Conservation (phyloP, 2,888 invertebrate species). For the Helleia helle region DNA sequence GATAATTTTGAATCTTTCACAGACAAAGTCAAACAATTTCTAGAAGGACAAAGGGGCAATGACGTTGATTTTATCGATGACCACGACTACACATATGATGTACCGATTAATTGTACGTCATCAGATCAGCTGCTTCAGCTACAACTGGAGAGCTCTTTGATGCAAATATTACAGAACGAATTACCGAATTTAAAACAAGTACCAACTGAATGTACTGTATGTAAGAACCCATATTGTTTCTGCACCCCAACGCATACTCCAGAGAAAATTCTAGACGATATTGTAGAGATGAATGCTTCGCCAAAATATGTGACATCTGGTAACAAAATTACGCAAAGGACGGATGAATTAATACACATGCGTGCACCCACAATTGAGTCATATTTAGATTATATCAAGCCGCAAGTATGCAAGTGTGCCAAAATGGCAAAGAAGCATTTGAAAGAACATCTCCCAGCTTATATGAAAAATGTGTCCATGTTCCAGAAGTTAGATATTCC, state of each 20-base stretch:
- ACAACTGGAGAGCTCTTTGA: constrained; percentile 47
- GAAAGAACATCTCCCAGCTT: constrained; percentile 45
- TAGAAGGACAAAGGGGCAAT: constrained; percentile 36
- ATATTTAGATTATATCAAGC: constrained; percentile 37
- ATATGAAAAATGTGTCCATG: constrained; percentile 45
- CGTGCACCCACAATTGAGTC: constrained; percentile 52
- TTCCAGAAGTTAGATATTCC: constrained; percentile 38
- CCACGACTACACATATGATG: constrained; percentile 34
- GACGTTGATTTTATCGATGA: constrained; percentile 38
- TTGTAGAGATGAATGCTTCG: constrained; percentile 12
- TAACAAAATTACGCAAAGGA: constrained; percentile 31
- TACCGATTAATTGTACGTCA: constrained; percentile 38
- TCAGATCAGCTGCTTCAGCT: constrained; percentile 36
- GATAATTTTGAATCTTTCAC: constrained; percentile 47
- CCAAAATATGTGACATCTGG: constrained; percentile 21
- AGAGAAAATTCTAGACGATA: constrained; percentile 4
- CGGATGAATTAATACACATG: constrained; percentile 32
- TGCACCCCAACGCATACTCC: constrained; percentile 21
- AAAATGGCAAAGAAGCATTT: constrained; percentile 47
- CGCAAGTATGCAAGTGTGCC: constrained; percentile 39
- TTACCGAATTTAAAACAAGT: constrained; percentile 36
- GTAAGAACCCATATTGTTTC: constrained; percentile 41
- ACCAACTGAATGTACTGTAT: constrained; percentile 33
- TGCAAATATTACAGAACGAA: constrained; percentile 51
- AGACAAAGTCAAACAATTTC: constrained; percentile 39